Evolutionary conservation across 2,113 vertebrate species (phyloP).

Genomic region (Dinomys branickii): DNA sequence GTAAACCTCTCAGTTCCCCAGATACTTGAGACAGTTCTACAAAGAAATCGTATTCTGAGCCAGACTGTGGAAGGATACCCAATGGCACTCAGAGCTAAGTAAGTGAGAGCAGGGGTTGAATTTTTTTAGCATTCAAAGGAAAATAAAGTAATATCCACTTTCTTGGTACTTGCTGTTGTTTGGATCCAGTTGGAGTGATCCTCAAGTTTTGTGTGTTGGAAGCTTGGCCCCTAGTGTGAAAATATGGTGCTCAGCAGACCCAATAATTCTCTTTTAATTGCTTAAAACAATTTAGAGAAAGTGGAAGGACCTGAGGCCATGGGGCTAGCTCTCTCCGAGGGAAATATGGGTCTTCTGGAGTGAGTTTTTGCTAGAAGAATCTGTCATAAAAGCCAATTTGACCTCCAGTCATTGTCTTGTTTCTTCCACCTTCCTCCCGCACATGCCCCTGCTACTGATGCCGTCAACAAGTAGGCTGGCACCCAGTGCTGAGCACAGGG

Average conservation of each 20-base stretch:
- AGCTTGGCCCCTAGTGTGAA: neutral
- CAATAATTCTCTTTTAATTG: neutral
- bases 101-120: neutral
- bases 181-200: neutral
- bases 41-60: neutral
- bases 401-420: neutral
- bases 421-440: neutral
- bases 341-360: neutral
- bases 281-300: neutral
- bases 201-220: neutral
- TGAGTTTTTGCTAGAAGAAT: neutral
- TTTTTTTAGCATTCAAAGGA: neutral
- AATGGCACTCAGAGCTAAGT: neutral
- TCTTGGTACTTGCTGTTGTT: neutral
- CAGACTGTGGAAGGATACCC: neutral
- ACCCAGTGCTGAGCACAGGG: too few species aligned
- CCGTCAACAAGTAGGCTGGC: too few species aligned
- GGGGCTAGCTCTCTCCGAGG: accelerated
- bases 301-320: accelerated
- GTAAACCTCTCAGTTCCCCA: neutral
- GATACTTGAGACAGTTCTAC: neutral
- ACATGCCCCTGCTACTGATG: neutral
- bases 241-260: too few species aligned
- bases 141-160: neutral
- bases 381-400: neutral